Evolutionary conservation across 2,888 invertebrate species (phyloP).

Genomic region (Drosophila ezoana): DNA sequence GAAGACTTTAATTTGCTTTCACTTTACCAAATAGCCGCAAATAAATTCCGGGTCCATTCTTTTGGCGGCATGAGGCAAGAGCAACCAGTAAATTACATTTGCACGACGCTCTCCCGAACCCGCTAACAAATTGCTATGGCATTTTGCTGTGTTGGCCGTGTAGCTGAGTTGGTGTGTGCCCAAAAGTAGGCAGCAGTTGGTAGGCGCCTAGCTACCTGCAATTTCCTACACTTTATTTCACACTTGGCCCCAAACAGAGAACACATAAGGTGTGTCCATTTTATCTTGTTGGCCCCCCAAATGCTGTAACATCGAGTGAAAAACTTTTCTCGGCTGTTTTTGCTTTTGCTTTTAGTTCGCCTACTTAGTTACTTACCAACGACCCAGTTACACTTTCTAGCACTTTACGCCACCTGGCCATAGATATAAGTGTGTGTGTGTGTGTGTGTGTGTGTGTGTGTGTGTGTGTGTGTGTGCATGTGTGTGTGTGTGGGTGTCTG

Average conservation of each 20-base stretch:
- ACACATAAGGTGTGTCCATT: constrained; percentile 74
- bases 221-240: constrained; percentile 77
- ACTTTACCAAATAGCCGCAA: constrained; percentile 69
- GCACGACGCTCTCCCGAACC: constrained; percentile 62
- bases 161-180: constrained; percentile 18
- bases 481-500: constrained; percentile 11
- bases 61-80: constrained; percentile 22
- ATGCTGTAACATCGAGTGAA: constrained; percentile 49
- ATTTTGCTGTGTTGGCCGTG: constrained; percentile 45
- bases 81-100: constrained; percentile 76
- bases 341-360: constrained; percentile 54
- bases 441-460: constrained; percentile 1
- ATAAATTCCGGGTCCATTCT: constrained; percentile 68
- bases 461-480: not conserved
- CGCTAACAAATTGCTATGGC: constrained; percentile 74
- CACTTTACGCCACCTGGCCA: constrained; percentile 51
- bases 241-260: constrained; percentile 52
- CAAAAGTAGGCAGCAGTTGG: constrained; percentile 63
- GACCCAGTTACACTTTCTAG: constrained; percentile 62
- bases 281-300: constrained; percentile 63
- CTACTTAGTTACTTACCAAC: constrained; percentile 59
- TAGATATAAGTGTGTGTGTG: not conserved
- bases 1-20: constrained; percentile 65
- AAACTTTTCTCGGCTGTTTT: constrained; percentile 66
- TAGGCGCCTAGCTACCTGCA: constrained; percentile 39